Percentiles rank a stretch among this genome's conserved stretches.
phyloP scores from a whole-genome alignment of 2,113 vertebrate species.

The Eclectus roratus region DNA sequence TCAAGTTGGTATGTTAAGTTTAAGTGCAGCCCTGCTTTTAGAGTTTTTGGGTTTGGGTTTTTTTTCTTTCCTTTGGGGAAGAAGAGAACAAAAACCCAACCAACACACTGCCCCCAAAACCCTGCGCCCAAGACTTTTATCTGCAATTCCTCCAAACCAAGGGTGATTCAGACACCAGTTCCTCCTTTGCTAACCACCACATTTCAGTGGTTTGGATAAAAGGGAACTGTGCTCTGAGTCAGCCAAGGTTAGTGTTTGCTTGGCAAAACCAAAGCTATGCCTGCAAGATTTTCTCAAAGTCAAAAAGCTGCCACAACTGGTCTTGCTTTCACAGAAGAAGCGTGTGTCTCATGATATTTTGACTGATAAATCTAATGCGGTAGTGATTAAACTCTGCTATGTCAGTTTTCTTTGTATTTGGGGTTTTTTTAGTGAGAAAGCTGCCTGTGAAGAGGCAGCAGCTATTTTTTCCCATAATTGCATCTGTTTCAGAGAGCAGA shows the following conservation, averaged over 20 bases:
- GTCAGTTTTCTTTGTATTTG: constrained; percentile 6
- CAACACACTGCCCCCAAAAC: background rate
- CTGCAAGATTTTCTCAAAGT: constrained; percentile 26
- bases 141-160: background rate
- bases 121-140: background rate
- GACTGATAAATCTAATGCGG: constrained; percentile 20
- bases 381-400: background rate
- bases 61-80: background rate
- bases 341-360: background rate
- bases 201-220: constrained; percentile 54
- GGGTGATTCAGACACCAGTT: constrained; percentile 55
- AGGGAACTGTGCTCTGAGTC: constrained; percentile 44
- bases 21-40: background rate
- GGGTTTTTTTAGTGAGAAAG: background rate
- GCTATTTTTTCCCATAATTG: constrained; percentile 39
- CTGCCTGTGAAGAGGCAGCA: constrained; percentile 28
- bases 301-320: background rate
- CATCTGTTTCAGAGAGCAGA: constrained; percentile 54
- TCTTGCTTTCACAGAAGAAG: background rate
- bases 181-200: constrained; percentile 44
- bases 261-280: constrained; percentile 27
- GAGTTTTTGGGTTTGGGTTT: background rate
- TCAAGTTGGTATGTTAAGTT: background rate
- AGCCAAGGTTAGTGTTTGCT: constrained; percentile 6
- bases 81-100: background rate